Base-by-base conservation (phyloP, 2,888 invertebrate species). In the Ctenicera cuprea region DNA sequence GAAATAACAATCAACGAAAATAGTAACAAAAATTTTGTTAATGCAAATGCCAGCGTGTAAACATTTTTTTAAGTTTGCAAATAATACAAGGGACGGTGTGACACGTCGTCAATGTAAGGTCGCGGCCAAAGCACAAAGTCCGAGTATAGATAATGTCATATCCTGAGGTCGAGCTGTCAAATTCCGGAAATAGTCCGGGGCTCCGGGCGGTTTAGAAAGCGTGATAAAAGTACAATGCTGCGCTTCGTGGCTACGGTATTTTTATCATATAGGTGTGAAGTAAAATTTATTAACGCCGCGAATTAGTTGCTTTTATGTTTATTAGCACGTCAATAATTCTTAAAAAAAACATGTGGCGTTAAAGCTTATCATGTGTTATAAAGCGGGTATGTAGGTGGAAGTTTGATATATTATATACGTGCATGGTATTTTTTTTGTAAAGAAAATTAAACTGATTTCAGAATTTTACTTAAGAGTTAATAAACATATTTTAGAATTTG, bases 141-240 rank as follows among this genome's bases (percentile, higher is more conserved):
- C 80, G 76, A 80, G 81, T 82, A 80, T 79, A 85, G 86, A 86
- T 86, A 86, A 86, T 83, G 86, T 85, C 85, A 84, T 83, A 85
- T 85, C 86, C 86, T 85, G 85, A 85, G 86, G 85, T 86, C 85
- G 86, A 84, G 83, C 85, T 85, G 86, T 86, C 85, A 86, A 85
- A 86, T 79, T 83, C 83, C 85, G 86, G 86, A 86, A 86, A 86
- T 86, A 86, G 86, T 85, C 85, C 83, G 82, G n/a, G 83, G 82
- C 82, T 81, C 80, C 79, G 80, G 81, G 83, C 83, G 82, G 81
- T 84, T 84, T 82, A 82, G 81, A 80, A 67, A 81, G 80, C 80
- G 81, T 78, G 85, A 84, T 84, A 86, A 85, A 85, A 85, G 83
- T 79, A 85, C 85, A 84, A 83, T 83, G 81, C 81, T 66, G 11